Percentiles rank a stretch among this genome's conserved stretches.
These are phyloP conservation scores for Spongia lamella DNA, from an alignment of 37 sponge, comb jelly and placozoan genomes.

Conservation along the genomic window DNA sequence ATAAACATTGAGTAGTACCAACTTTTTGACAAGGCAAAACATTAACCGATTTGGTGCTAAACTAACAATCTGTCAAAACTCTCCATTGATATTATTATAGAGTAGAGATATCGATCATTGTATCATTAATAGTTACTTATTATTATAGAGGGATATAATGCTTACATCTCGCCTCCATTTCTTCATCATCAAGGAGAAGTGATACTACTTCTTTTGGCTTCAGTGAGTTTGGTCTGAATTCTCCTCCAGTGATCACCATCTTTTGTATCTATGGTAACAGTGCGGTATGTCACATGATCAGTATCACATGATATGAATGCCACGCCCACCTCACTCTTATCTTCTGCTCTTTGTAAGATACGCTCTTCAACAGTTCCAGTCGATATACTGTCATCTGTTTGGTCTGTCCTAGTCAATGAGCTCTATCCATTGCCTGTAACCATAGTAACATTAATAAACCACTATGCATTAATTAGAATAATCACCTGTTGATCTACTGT, in stretches of 20 bases:
- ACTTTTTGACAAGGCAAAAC: too few species aligned
- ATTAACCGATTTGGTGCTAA: too few species aligned
- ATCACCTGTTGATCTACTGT: conserved; percentile 94
- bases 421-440: conserved; percentile 89
- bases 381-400: conserved; percentile 96
- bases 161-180: conserved; percentile 92
- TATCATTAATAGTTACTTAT: background rate
- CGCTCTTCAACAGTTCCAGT: conserved; percentile 90
- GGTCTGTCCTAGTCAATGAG: conserved; percentile 96
- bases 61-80: too few species aligned
- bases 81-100: background rate
- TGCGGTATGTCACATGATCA: conserved; percentile 1
- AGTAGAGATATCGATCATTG: background rate
- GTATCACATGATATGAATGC: background rate
- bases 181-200: conserved; percentile 87
- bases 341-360: conserved; percentile 91
- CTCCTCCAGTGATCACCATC: conserved; percentile 96
- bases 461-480: background rate
- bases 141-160: background rate
- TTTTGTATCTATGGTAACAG: conserved; percentile 75
- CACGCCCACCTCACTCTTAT: conserved; percentile 87
- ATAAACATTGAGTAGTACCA: too few species aligned
- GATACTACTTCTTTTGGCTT: conserved; percentile 95
- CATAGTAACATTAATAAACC: background rate
- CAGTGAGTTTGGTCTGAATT: conserved; percentile 84